These are phyloP conservation scores for Coilia nasus DNA, from an alignment of 2,797 vertebrate species.

Conservation along the genomic window DNA sequence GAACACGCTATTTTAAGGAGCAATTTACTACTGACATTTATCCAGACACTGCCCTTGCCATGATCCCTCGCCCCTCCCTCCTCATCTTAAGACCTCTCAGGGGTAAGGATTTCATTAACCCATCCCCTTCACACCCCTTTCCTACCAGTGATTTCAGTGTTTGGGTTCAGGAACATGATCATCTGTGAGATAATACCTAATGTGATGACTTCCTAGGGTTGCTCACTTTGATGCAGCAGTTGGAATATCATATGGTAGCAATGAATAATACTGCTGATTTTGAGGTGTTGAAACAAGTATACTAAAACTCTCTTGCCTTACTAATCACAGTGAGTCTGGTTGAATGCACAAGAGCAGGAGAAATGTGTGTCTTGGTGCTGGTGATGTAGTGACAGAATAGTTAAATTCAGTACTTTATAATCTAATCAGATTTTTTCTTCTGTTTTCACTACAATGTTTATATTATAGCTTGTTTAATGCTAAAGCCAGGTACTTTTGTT, in stretches of 20 bases:
- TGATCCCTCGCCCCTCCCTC: not conserved
- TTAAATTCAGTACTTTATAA: not conserved
- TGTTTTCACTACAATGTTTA: too few relatives aligned
- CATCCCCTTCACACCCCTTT: not conserved
- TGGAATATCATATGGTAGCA: not conserved
- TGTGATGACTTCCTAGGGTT: not conserved
- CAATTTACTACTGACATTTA: slow-evolving; percentile 5
- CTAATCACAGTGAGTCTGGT: not conserved
- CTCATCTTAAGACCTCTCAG: not conserved
- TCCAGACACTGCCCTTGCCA: not conserved
- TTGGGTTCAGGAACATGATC: not conserved
- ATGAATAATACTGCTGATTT: not conserved
- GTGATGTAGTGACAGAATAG: too few relatives aligned
- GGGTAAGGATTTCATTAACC: slow-evolving; percentile 2
- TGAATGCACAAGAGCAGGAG: too few relatives aligned
- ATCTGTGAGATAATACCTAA: not conserved
- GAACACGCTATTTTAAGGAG: slow-evolving; percentile 14
- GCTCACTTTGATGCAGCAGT: not conserved
- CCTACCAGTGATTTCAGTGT: not conserved
- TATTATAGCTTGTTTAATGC: too few relatives aligned
- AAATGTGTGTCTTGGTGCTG: not conserved
- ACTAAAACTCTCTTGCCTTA: not conserved
- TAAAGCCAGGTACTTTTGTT: too few relatives aligned
- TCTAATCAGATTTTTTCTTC: too few relatives aligned
- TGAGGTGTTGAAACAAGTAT: not conserved